Evolutionary conservation across 2,888 invertebrate species (phyloP).

Genomic region (Euplagia quadripunctaria): DNA sequence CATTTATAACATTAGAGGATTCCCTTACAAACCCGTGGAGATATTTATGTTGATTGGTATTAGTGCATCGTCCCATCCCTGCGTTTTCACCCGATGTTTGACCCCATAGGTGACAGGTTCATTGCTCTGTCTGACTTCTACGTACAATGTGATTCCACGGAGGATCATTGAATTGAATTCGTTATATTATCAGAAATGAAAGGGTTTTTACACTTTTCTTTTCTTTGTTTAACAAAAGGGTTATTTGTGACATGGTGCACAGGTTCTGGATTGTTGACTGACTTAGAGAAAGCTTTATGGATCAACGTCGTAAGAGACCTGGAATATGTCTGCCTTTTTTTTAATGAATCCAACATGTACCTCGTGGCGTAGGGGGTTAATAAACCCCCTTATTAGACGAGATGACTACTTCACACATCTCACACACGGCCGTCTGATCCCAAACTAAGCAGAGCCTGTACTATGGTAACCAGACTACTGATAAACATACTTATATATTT

Average conservation of each 20-base stretch:
- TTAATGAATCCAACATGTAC: no score
- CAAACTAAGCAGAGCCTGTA: no score
- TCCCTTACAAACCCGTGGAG: not conserved
- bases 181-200: not conserved
- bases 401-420: no score
- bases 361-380: no score
- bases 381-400: no score
- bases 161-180: slow-evolving; percentile 12
- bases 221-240: not conserved
- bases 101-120: slow-evolving; percentile 32
- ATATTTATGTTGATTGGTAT: slow-evolving; percentile 11
- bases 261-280: no score
- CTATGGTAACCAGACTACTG: no score
- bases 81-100: slow-evolving; percentile 28
- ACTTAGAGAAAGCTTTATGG: no score
- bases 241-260: no score
- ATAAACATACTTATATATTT: no score
- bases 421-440: no score
- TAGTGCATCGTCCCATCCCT: slow-evolving; percentile 14
- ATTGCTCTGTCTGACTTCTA: slow-evolving; percentile 16
- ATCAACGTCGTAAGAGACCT: no score
- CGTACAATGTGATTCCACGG: not conserved
- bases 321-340: not conserved
- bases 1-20: not conserved
- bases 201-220: not conserved